Percentiles rank a stretch among this genome's conserved stretches.
phyloP scores from a whole-genome alignment of 92 coral and sea anemone species.

The Phymanthus crucifer region DNA sequence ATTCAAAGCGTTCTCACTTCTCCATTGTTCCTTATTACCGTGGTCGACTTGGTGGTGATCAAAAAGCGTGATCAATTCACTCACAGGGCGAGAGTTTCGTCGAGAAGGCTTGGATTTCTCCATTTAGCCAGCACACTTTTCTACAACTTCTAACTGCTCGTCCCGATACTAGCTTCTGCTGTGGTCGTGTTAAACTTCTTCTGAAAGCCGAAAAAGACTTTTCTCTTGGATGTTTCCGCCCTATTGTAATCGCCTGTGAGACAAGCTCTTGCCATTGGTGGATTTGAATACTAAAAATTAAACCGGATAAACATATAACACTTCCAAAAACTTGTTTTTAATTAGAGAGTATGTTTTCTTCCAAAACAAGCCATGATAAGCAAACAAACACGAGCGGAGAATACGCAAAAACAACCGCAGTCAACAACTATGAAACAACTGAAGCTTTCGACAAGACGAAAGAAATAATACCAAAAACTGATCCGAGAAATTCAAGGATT shows the following conservation, averaged over 20 bases:
- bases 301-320: constrained; percentile 33
- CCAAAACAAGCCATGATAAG: not conserved
- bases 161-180: not conserved
- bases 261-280: constrained; percentile 3
- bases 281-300: constrained; percentile 13
- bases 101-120: constrained; percentile 17
- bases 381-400: constrained; percentile 3
- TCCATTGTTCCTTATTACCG: constrained; percentile 27
- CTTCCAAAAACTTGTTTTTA: constrained; percentile 16
- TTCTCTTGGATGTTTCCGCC: constrained; percentile 2
- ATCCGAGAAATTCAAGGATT: too few relatives aligned
- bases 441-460: not conserved
- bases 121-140: not conserved
- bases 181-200: not conserved
- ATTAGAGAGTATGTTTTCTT: constrained; percentile 12
- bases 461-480: too few relatives aligned
- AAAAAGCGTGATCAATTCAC: constrained; percentile 43
- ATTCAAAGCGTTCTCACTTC: constrained; percentile 42
- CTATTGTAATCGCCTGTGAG: constrained; percentile 5
- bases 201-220: not conserved
- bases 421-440: not conserved
- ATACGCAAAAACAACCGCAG: not conserved
- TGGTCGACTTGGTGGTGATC: constrained; percentile 33
- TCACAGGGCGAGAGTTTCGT: constrained; percentile 36
- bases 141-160: not conserved